Evolutionary conservation across 1,140 invertebrate species (phyloP).

Genomic region (Drosophila littoralis): DNA sequence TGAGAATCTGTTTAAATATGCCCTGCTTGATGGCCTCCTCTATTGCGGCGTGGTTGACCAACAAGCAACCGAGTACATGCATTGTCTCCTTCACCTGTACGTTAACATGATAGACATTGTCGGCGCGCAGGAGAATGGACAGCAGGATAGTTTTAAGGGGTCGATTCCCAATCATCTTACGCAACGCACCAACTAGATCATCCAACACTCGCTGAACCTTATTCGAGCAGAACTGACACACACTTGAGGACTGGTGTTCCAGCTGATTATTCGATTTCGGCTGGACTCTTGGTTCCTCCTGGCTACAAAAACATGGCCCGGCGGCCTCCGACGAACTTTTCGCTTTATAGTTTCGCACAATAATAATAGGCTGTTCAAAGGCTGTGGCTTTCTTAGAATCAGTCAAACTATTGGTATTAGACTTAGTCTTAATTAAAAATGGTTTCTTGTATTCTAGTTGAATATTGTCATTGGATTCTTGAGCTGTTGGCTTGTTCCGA

Average conservation of each 20-base stretch:
- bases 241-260: conserved; percentile 1
- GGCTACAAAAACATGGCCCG: no score
- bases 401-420: not conserved
- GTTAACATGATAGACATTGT: conserved; percentile 66
- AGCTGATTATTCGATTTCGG: not conserved
- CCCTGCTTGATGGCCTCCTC: conserved; percentile 42
- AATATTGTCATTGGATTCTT: no score
- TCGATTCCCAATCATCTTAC: conserved; percentile 19
- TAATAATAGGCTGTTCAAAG: not conserved
- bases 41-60: conserved; percentile 54
- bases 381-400: not conserved
- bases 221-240: conserved; percentile 35
- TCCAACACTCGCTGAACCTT: conserved; percentile 11
- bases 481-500: no score
- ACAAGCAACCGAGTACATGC: conserved; percentile 48
- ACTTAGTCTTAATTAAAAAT: no score
- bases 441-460: no score
- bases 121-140: conserved; percentile 39
- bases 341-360: no score
- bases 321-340: no score
- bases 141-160: conserved; percentile 33
- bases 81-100: conserved; percentile 43
- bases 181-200: conserved; percentile 22
- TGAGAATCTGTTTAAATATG: conserved; percentile 60
- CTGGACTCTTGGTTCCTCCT: no score